These are phyloP conservation scores for Rotaria magnacalcarata DNA, from an alignment of 2,888 invertebrate species.

Conservation along the genomic window DNA sequence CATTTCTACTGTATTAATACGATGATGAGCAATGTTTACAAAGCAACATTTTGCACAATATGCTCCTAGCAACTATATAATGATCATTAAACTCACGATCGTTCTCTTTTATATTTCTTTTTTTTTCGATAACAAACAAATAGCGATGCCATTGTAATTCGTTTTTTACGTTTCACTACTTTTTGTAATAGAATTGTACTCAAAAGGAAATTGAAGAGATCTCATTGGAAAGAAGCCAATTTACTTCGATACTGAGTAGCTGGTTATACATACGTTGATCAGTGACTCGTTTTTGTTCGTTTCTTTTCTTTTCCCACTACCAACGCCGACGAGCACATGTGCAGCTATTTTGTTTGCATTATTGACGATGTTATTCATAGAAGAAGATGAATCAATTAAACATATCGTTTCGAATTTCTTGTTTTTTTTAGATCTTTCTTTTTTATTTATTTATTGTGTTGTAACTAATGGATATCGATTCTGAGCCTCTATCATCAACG, in stretches of 20 bases:
- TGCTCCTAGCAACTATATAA: not conserved
- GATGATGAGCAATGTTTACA: not conserved
- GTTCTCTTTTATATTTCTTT: not conserved
- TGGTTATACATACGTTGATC: not conserved
- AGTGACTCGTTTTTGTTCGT: not conserved
- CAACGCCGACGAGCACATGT: not conserved
- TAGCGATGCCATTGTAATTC: not conserved
- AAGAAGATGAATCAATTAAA: not conserved
- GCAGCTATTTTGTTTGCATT: not conserved
- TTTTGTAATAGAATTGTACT: too few species aligned
- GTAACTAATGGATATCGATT: slow-evolving; percentile 6
- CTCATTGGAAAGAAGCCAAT: not conserved
- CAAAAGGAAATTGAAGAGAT: not conserved
- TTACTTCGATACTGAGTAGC: not conserved
- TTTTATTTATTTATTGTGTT: slow-evolving; percentile 4
- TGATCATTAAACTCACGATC: not conserved
- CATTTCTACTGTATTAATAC: not conserved
- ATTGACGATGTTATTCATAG: not conserved
- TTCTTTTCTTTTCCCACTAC: not conserved
- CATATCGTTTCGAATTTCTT: too few species aligned
- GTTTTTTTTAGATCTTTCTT: not conserved
- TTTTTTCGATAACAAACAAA: not conserved
- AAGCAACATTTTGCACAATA: not conserved
- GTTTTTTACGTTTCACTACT: not conserved
- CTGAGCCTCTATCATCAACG: not conserved